Evolutionary conservation across 2,797 vertebrate species (phyloP), one percentile per base, ranked within the genome.

Genomic region (Galaxias olidus): DNA sequence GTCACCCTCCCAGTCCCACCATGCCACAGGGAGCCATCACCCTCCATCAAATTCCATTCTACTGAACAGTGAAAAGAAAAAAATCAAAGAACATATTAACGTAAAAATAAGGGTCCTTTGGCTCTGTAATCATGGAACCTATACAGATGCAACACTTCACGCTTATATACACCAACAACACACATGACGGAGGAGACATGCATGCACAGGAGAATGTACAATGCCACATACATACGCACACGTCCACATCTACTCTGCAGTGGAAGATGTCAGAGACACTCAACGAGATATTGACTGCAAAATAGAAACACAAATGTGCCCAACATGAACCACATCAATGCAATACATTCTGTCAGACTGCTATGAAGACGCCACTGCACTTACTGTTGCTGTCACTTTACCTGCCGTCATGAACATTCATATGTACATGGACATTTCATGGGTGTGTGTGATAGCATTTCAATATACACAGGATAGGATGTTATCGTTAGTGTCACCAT

Each of bases 381-480:
- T 13, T 17, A 13, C 41, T 69, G 61, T 76, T 68, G 72, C 46
- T 48, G 59, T n/a, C 54, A 20, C 63, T 56, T 54, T 9, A 15
- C 15, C 2, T 20, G 67, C 59, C 70, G 46, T 57, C 66, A 42
- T 49, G 68, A 80, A 72, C 60, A 78, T 50, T 9, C 56, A 74
- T 52, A 54, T 46, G 66, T 74, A 59, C 70, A 77, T 70, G 51
- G 14, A 65, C 68, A 73, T 66, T 59, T 65, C 61, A 73, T 60
- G 46, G 61, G 57, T 55, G 48, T 30, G 54, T 9, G 10, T 47
- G 12, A 55, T 62, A 65, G 74, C n/a, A n/a, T n/a, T n/a, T n/a
- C n/a, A n/a, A n/a, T n/a, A n/a, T n/a, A n/a, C n/a, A n/a, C n/a
- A n/a, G 45, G 9, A 46, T 46, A 13, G 1, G 45, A 66, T 43